Evolutionary conservation across 1,140 invertebrate species (phyloP), one percentile per base, ranked within the genome.

Genomic region (Hyles euphorbiae): DNA sequence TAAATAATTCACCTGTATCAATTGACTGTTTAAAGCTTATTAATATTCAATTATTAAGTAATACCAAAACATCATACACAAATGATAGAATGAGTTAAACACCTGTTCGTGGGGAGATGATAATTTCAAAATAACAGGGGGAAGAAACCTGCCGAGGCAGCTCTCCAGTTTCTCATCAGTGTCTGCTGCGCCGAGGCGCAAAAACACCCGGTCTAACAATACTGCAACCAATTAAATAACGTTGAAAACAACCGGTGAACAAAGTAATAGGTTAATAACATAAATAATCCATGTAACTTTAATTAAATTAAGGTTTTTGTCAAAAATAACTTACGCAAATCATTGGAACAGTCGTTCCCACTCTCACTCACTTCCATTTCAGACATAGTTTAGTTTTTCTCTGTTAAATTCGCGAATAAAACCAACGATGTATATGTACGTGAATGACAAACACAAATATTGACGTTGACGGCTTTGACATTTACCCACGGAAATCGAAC

Each of bases 101-200:
- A 98, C 96, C 69, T 93, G 92, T 87, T 97, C 96, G 84, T 97
- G 92, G 11, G 93, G 91, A 45, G 96, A 97, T 49, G 95, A 94
- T 12, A 98, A 89, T 87, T 98, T 98, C 1, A 98, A 88, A 56
- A 98, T 91, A 55, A 98, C 94, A n/a, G 97, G 96, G 36, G 96
- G 92, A 49, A 98, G 82, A 87, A 98, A 98, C 79, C 96, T 96
- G 45, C 90, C 93, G 32, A 98, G 91, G 51, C 94, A 93, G 70
- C 91, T 92, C 79, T 98, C 94, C 53, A 98, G 86, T 74, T 97
- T 95, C 49, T 97, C 95, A 90, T 98, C 97, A 33, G 93, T 94
- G 67, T 98, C 96, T 3, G 95, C 95, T 72, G 94, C 94, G 2
- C 96, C 96, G 70, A 98, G 92, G 45, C 96, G 92, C 49, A 98